These are phyloP conservation scores for Labroides dimidiatus DNA, from an alignment of 2,797 vertebrate genomes.

Conservation along the genomic window DNA sequence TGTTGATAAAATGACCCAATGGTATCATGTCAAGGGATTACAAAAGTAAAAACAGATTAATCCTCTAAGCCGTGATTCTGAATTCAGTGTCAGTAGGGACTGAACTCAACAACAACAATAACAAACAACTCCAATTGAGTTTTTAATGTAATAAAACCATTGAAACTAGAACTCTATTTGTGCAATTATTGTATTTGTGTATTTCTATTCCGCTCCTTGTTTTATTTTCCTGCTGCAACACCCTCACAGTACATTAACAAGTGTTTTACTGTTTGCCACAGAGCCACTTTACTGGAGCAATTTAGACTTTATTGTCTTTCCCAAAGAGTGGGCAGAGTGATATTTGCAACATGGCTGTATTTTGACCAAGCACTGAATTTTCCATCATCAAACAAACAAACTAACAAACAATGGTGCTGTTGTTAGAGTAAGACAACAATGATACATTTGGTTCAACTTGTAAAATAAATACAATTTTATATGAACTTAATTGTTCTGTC, in stretches of 20 bases:
- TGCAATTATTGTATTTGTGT: background rate
- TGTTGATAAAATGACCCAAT: too few species aligned
- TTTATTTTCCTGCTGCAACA: conserved; percentile 13
- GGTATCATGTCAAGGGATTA: too few species aligned
- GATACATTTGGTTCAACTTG: background rate
- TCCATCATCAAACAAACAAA: background rate
- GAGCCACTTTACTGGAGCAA: conserved; percentile 3
- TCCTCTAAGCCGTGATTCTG: too few species aligned
- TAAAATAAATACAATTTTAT: background rate
- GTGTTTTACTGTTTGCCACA: conserved; percentile 13
- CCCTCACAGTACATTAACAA: background rate
- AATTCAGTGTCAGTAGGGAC: too few species aligned
- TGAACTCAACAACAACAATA: too few species aligned
- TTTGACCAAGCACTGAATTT: background rate
- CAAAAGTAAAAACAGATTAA: too few species aligned
- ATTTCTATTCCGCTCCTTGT: background rate
- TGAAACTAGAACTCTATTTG: background rate
- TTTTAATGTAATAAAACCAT: too few species aligned
- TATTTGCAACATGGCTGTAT: background rate
- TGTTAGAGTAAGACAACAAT: background rate
- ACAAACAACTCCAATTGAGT: too few species aligned
- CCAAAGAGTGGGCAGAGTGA: background rate
- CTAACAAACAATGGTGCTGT: background rate
- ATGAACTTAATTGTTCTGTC: background rate
- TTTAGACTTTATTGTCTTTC: conserved; percentile 4